A percentile compares a stretch with the other conserved stretches of the same genome.
Conservation (phyloP, 2,888 invertebrate genomes). For the Drosophila suboccidentalis region DNA sequence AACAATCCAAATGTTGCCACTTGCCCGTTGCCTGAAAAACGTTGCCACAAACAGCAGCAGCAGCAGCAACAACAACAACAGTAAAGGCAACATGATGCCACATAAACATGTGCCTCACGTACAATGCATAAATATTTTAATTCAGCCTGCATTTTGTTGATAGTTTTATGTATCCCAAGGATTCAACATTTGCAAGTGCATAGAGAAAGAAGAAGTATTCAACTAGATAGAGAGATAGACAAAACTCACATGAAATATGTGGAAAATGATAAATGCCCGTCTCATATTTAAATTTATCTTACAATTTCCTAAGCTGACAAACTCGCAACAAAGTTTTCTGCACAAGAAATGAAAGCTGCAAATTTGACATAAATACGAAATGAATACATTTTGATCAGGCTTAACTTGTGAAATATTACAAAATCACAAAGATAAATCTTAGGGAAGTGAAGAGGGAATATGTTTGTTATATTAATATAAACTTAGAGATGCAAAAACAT, state of each 20-base stretch:
- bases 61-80: constrained; percentile 15
- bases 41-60: constrained; percentile 27
- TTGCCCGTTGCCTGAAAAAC: constrained; percentile 5
- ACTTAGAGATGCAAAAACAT: background rate
- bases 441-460: background rate
- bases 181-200: constrained; percentile 16
- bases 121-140: constrained; percentile 75
- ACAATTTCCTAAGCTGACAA: constrained; percentile 66
- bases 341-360: constrained; percentile 18
- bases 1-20: constrained; percentile 29
- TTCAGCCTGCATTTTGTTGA: constrained; percentile 69
- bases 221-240: background rate
- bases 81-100: constrained; percentile 17
- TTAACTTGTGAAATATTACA: constrained; percentile 17
- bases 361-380: constrained; percentile 34
- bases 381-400: constrained; percentile 29
- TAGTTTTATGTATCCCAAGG: constrained; percentile 62
- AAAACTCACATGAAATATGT: constrained; percentile 6
- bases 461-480: constrained; percentile 6
- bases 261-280: constrained; percentile 58
- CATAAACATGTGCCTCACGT: constrained; percentile 70
- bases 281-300: constrained; percentile 73
- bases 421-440: constrained; percentile 20
- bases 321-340: constrained; percentile 19
- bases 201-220: background rate